Evolutionary conservation across 2,113 vertebrate genomes (phyloP).

Genomic region (Ophthalmolycus amberensis): DNA sequence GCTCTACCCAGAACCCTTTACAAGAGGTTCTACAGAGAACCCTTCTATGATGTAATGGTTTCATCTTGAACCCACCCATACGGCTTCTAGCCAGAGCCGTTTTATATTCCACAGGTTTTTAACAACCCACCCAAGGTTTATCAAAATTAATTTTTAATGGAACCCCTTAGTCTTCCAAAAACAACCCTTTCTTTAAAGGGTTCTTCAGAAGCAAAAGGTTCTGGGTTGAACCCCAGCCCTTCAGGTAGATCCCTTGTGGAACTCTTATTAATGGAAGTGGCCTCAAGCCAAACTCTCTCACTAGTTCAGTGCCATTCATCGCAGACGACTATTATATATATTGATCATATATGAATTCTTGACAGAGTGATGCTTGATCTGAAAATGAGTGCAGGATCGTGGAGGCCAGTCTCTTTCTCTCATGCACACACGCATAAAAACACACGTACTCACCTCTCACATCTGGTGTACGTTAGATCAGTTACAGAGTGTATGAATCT

Average conservation of each 20-base stretch:
- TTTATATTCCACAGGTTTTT: neutral
- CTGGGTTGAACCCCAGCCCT: neutral
- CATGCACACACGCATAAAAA: neutral
- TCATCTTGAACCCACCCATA: neutral
- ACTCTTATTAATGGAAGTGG: neutral
- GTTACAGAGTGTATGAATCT: constrained; percentile 65
- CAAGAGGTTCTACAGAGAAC: no score
- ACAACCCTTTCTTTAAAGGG: neutral
- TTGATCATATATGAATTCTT: neutral
- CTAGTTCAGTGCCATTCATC: neutral
- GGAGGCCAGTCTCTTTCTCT: constrained; percentile 1
- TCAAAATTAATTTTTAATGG: neutral
- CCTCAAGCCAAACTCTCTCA: neutral
- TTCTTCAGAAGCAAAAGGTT: neutral
- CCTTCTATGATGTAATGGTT: neutral
- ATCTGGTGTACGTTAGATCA: constrained; percentile 73
- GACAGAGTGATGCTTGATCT: neutral
- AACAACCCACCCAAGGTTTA: neutral
- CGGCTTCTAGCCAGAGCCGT: neutral
- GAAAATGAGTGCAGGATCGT: neutral
- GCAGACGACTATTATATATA: neutral
- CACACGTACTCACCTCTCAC: constrained; percentile 45
- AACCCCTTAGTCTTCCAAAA: neutral
- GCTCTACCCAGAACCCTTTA: neutral
- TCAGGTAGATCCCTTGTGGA: neutral